Conservation (phyloP, 2,888 invertebrate species). For the Blera fallax region DNA sequence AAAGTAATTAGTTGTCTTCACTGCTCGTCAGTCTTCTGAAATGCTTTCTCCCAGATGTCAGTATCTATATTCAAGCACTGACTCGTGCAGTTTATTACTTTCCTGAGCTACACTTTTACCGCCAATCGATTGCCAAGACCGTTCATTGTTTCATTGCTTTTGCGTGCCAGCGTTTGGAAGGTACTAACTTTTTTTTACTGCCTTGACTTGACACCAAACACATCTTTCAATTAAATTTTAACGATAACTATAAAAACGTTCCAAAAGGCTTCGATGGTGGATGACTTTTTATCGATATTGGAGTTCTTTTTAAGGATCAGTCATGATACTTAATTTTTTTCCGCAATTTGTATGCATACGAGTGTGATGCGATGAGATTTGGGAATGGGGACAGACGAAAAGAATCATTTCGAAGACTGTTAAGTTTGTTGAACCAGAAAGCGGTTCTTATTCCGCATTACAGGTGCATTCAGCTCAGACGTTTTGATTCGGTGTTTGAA, state of each 20-base stretch:
- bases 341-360: neutral
- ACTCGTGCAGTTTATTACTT: neutral
- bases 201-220: neutral
- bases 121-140: neutral
- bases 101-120: neutral
- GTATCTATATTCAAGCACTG: neutral
- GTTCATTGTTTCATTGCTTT: neutral
- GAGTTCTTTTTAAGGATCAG: neutral
- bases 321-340: neutral
- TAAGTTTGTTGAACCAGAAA: neutral
- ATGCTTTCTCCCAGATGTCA: neutral
- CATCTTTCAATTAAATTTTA: neutral
- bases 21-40: no score
- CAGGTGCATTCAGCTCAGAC: neutral
- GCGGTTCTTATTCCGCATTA: neutral
- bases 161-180: neutral
- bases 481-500: neutral
- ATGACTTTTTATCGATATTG: neutral
- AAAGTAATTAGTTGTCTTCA: no score
- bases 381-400: neutral
- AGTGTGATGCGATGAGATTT: neutral
- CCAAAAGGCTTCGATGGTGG: neutral
- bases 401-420: neutral
- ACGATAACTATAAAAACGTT: neutral
- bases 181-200: neutral